These are phyloP conservation scores for Eupithecia insigniata DNA, from an alignment of 2,888 invertebrate genomes.

Conservation along the genomic window DNA sequence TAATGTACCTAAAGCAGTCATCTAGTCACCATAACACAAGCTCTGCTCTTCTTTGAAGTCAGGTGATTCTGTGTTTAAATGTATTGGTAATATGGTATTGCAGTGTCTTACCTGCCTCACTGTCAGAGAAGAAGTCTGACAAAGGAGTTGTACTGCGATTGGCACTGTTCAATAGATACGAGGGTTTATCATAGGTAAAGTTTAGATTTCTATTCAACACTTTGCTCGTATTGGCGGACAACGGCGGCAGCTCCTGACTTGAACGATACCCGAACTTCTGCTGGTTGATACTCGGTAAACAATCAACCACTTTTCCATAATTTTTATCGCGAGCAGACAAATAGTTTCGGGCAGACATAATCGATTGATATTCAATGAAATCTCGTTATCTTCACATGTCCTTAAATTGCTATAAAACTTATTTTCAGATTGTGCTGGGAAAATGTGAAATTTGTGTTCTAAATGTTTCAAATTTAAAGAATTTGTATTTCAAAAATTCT, in stretches of 20 bases:
- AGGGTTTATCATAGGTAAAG: constrained; percentile 66
- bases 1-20: neutral
- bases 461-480: constrained; percentile 4
- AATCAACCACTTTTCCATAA: constrained; percentile 70
- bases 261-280: constrained; percentile 68
- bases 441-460: constrained; percentile 10
- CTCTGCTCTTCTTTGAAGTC: neutral
- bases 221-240: constrained; percentile 67
- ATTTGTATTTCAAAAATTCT: constrained; percentile 3
- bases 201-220: constrained; percentile 71
- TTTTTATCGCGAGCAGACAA: constrained; percentile 74
- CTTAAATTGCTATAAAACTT: neutral
- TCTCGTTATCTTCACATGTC: constrained; percentile 11
- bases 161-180: constrained; percentile 60
- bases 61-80: neutral
- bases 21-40: neutral
- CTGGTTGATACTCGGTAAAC: constrained; percentile 72
- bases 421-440: neutral
- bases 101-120: constrained; percentile 66
- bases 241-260: constrained; percentile 64
- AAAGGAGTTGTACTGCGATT: constrained; percentile 74
- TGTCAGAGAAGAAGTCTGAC: constrained; percentile 79
- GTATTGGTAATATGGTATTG: too few species aligned
- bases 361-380: constrained; percentile 47
- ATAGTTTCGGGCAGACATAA: constrained; percentile 80